phyloP scores from a whole-genome alignment of 2,888 invertebrate genomes.

The Drosophila nigritarsus region DNA sequence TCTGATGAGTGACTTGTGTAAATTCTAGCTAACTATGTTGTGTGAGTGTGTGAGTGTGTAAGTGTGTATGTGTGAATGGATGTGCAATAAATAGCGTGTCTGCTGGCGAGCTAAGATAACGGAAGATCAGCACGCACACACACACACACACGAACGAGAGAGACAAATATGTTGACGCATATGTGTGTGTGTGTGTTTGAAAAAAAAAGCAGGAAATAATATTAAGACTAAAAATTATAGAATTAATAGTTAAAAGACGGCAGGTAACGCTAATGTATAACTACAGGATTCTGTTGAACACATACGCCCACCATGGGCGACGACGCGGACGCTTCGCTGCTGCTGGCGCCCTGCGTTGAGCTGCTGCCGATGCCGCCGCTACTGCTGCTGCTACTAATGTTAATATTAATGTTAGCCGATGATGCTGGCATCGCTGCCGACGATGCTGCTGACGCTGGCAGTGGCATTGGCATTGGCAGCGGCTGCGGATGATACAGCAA shows the following conservation, averaged over 20 bases:
- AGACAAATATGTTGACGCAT: constrained; percentile 1
- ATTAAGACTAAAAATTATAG: constrained; percentile 42
- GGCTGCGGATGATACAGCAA: constrained; percentile 73
- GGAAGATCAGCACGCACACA: constrained; percentile 20
- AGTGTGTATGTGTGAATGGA: constrained; percentile 34
- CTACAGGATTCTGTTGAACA: constrained; percentile 96
- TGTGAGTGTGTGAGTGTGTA: constrained; percentile 35
- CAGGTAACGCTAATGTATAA: constrained; percentile 88
- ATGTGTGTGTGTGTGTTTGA: constrained; percentile 9
- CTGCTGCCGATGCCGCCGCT: constrained; percentile 34
- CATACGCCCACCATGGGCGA: constrained; percentile 95
- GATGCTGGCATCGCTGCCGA: constrained; percentile 47
- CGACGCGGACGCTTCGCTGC: constrained; percentile 86
- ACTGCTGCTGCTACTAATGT: constrained; percentile 15
- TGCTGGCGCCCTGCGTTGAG: constrained; percentile 63
- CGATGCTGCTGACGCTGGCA: constrained; percentile 50
- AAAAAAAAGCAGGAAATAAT: constrained; percentile 22
- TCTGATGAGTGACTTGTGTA: constrained; percentile 26
- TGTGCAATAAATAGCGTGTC: constrained; percentile 70
- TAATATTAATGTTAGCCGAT: constrained; percentile 30
- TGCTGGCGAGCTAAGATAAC: constrained; percentile 45
- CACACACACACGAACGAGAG: not conserved
- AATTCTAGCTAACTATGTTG: constrained; percentile 50
- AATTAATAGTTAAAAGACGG: constrained; percentile 41
- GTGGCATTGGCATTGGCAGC: constrained; percentile 54